Evolutionary conservation across 2,888 invertebrate genomes (phyloP), one percentile per base, ranked within the genome.

Genomic region (Phengaris alcon): DNA sequence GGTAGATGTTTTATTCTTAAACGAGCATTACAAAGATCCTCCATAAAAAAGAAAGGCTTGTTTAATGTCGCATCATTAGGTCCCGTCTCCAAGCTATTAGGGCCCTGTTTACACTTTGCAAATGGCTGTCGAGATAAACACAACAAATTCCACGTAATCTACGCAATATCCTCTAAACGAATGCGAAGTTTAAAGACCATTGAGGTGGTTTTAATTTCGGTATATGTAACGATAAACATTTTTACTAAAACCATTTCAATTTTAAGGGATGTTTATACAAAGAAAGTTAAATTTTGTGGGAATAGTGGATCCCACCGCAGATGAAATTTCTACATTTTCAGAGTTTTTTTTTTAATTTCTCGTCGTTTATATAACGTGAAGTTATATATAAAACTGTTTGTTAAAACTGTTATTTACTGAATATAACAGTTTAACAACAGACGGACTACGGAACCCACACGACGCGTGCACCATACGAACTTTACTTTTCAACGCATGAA

Each of bases 51-150:
- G 10, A 51, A 59, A 59, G 22, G 22, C 59, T 59, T 48, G 48
- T 48, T 59, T 59, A 15, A 59, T 59, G 59, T 13, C 8, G 4
- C 59, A 22, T 59, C 59, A 22, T 59, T 59, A 59, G 59, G 59
- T 22, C 59, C 10, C 59, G 15, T 57, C 59, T 22, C 22, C 3
- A 0, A 10, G 22, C 59, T 8, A 22, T 59, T 59, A 59, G 59
- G 9, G 10, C 59, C 22, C 10, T 57, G 22, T 59, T 59, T 15
- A 59, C 59, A 59, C 1, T 22, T 59, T 22, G 10, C 9, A 59
- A 59, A 59, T 59, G 59, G 59, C 59, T 15, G 59, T 10, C 59
- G 59, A 59, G 59, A 59, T 59, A 59, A 59, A 59, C 59, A 10
- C 4, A 10, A 59, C 59, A 22, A 59, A 9, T 22, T 59, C 22